phyloP scores from a whole-genome alignment of 1,140 invertebrate genomes.

The Scaptomyza pallida region DNA sequence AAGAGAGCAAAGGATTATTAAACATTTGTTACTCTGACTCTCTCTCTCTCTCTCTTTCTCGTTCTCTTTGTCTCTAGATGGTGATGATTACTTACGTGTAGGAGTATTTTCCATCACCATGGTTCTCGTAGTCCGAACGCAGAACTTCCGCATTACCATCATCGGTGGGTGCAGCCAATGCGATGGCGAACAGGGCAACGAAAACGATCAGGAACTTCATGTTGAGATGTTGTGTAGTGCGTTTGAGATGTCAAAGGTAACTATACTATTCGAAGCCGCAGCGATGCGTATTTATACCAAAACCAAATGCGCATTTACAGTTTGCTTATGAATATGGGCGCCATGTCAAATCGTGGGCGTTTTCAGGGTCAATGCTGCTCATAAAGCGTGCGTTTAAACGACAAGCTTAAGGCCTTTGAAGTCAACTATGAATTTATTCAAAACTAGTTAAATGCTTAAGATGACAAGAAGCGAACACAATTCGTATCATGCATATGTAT shows the following conservation, averaged over 20 bases:
- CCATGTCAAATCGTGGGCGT: not conserved
- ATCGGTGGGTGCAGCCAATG: slow-evolving; percentile 17
- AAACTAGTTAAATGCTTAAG: slow-evolving; percentile 9
- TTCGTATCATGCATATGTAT: slow-evolving; percentile 8
- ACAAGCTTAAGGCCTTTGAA: slow-evolving; percentile 2
- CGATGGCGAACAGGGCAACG: slow-evolving; percentile 44
- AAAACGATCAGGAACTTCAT: slow-evolving; percentile 70
- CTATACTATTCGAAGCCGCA: slow-evolving; percentile 3
- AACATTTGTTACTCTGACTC: too few species aligned
- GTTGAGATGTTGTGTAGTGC: slow-evolving; percentile 26
- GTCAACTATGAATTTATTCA: slow-evolving; percentile 6
- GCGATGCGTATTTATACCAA: slow-evolving; percentile 19
- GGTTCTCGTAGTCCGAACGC: too few species aligned
- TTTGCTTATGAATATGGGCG: not conserved
- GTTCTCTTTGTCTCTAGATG: too few species aligned
- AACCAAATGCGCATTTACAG: not conserved
- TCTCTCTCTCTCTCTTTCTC: too few species aligned
- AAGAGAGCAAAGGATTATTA: not conserved
- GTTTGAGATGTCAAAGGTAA: slow-evolving; percentile 39
- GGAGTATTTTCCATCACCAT: slow-evolving; percentile 74
- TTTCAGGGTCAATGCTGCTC: slow-evolving; percentile 27
- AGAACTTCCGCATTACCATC: not conserved
- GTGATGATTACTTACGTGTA: slow-evolving; percentile 17
- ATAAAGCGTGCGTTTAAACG: slow-evolving; percentile 44
- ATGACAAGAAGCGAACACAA: slow-evolving; percentile 4